Conservation (phyloP, 2,113 vertebrate genomes). For the Epinephelus cyanopodus region DNA sequence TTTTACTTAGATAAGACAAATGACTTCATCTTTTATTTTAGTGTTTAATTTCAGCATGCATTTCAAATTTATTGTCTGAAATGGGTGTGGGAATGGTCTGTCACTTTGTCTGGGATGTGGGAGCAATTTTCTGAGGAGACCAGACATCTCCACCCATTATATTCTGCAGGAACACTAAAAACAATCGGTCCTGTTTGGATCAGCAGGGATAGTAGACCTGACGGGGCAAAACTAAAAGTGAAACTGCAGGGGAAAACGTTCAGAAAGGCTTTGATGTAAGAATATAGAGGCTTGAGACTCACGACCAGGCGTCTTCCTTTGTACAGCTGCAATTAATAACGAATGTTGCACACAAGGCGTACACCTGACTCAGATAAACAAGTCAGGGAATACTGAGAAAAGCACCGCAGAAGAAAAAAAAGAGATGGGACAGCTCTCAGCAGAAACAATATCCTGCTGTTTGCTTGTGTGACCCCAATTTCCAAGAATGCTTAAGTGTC, state of each 20-base stretch:
- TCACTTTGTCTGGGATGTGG: conserved; percentile 61
- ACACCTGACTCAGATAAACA: conserved; percentile 61
- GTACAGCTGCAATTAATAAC: conserved; percentile 36
- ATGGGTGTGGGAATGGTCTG: conserved; percentile 43
- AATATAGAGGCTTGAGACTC: background rate
- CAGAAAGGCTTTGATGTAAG: conserved; percentile 33
- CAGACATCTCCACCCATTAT: conserved; percentile 72
- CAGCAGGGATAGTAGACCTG: conserved; percentile 23
- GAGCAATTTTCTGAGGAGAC: conserved; percentile 76
- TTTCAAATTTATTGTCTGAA: conserved; percentile 53
- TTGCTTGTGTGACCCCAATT: conserved; percentile 56
- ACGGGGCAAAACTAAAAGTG: conserved; percentile 44
- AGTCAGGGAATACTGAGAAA: conserved; percentile 1
- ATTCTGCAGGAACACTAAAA: conserved; percentile 72
- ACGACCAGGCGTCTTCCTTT: conserved; percentile 10
- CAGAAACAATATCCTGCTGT: conserved; percentile 54
- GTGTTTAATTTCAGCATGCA: conserved; percentile 20
- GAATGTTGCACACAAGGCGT: background rate
- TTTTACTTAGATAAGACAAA: background rate
- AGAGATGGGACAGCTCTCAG: conserved; percentile 1
- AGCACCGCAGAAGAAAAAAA: background rate
- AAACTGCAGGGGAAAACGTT: conserved; percentile 37
- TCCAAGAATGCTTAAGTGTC: conserved; percentile 38
- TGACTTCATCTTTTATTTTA: conserved; percentile 21
- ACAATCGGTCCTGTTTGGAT: conserved; percentile 59